Evolutionary conservation across 1,140 invertebrate species (phyloP).

Genomic region (Goniozus legneri): DNA sequence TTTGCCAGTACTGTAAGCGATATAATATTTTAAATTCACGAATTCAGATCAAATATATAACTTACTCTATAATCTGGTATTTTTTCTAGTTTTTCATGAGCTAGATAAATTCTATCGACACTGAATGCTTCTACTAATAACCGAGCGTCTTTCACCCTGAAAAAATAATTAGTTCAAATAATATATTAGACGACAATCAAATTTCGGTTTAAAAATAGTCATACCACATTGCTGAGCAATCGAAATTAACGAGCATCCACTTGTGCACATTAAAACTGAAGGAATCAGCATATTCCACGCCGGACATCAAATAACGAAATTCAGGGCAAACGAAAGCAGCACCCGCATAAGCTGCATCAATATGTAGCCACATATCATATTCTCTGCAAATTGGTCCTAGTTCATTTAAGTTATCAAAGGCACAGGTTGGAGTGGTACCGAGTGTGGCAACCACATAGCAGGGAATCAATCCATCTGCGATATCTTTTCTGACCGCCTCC

Average conservation of each 20-base stretch:
- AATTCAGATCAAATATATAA: too few relatives aligned
- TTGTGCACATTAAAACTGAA: conserved; percentile 92
- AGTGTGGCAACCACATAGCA: conserved; percentile 81
- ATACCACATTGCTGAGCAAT: conserved; percentile 82
- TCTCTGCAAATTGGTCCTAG: conserved; percentile 76
- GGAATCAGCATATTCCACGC: conserved; percentile 79
- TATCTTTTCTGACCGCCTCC: conserved; percentile 73
- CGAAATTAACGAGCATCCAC: conserved; percentile 89
- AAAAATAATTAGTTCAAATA: conserved; percentile 8
- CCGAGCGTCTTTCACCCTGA: conserved; percentile 75
- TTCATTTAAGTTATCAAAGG: conserved; percentile 84
- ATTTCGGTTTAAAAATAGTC: conserved; percentile 1
- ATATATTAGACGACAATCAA: not conserved
- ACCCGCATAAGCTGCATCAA: conserved; percentile 87
- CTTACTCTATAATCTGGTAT: conserved; percentile 80
- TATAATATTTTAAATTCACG: conserved; percentile 5
- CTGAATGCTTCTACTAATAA: conserved; percentile 83
- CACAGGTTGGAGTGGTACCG: conserved; percentile 90
- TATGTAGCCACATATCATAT: conserved; percentile 79
- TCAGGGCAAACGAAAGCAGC: conserved; percentile 88
- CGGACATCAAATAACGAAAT: conserved; percentile 75
- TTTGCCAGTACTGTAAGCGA: conserved; percentile 81
- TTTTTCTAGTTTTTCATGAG: conserved; percentile 63
- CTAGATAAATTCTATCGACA: conserved; percentile 88
- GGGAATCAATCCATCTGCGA: conserved; percentile 69